Conservation (phyloP, 1,140 invertebrate species). For the Lysiphlebus fabarum region DNA sequence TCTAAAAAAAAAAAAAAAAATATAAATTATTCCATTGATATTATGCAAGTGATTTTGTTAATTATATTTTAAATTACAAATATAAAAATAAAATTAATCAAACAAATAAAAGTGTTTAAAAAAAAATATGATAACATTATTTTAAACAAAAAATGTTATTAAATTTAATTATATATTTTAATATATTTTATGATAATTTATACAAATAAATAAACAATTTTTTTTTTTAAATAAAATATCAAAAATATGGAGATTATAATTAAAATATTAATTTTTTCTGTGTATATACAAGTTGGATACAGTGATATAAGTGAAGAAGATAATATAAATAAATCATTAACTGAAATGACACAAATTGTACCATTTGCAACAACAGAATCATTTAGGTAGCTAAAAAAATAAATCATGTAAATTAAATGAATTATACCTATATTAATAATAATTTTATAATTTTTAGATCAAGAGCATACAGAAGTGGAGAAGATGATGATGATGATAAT, state of each 20-base stretch:
- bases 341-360: conserved; percentile 28
- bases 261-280: background rate
- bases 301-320: conserved; percentile 5
- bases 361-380: conserved; percentile 35
- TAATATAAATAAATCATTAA: conserved; percentile 12
- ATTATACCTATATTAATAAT: background rate
- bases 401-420: background rate
- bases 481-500: conserved; percentile 27
- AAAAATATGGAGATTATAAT: background rate
- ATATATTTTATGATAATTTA: background rate
- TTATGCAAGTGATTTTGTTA: no score
- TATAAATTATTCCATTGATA: no score
- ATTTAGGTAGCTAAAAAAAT: conserved; percentile 32
- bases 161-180: background rate
- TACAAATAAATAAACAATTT: background rate
- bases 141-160: background rate
- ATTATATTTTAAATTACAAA: no score
- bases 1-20: no score
- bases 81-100: no score
- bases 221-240: no score
- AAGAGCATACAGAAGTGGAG: conserved; percentile 36
- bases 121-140: background rate
- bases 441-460: conserved; percentile 27
- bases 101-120: no score
- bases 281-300: conserved; percentile 1